These are phyloP conservation scores for Himantopus leucocephalus DNA, from an alignment of 2,113 vertebrate species.

Conservation along the genomic window DNA sequence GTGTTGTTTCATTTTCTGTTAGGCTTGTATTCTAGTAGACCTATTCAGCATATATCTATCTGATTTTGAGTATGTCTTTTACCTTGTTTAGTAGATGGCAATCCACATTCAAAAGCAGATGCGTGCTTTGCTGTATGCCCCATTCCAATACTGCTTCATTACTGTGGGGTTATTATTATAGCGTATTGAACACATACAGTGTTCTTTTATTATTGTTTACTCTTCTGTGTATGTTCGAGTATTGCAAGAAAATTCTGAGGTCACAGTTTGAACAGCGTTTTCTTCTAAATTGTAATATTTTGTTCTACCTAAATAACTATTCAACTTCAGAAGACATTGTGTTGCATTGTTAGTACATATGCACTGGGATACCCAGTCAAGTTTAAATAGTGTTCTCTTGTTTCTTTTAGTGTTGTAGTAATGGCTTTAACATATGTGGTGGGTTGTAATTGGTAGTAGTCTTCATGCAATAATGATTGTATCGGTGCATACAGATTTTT, in stretches of 20 bases:
- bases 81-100: not conserved
- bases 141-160: not conserved
- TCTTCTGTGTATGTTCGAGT: not conserved
- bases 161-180: not conserved
- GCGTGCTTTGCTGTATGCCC: not conserved
- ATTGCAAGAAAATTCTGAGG: not conserved
- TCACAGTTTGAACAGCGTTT: not conserved
- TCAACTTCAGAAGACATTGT: not conserved
- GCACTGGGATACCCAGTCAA: not conserved
- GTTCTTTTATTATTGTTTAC: not conserved
- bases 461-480: not conserved
- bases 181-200: rapidly evolving
- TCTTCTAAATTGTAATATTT: not conserved
- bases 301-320: not conserved
- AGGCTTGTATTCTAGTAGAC: not conserved
- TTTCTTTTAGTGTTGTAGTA: not conserved
- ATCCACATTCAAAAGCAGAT: not conserved
- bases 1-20: not conserved
- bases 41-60: not conserved
- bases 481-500: not conserved
- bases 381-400: not conserved
- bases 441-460: not conserved
- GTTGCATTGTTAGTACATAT: not conserved
- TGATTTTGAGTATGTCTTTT: not conserved
- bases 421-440: not conserved